Percentiles rank a stretch among this genome's conserved stretches.
Conservation (phyloP, 2,797 vertebrate genomes). For the Etheostoma perlongum region DNA sequence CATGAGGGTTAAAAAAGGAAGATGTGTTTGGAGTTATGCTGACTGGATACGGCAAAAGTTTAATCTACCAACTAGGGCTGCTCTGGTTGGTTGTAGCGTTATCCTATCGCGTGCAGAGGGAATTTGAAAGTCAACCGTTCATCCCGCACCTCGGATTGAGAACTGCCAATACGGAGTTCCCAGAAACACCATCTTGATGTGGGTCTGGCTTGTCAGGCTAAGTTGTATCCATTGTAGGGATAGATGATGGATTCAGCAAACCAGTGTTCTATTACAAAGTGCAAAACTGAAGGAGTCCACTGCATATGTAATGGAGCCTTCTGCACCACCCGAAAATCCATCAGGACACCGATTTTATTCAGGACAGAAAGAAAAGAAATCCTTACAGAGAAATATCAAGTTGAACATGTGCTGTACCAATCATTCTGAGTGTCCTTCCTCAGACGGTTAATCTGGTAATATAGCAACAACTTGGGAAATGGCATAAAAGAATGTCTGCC, state of each 20-base stretch:
- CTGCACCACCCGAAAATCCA: constrained; percentile 25
- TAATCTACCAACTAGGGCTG: no score
- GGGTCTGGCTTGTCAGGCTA: no score
- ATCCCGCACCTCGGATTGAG: no score
- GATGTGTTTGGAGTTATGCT: no score
- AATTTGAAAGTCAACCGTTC: no score
- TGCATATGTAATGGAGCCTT: constrained; percentile 12
- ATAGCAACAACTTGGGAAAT: constrained; percentile 35
- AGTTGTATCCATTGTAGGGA: background rate
- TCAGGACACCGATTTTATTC: constrained; percentile 20
- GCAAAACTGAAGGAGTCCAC: constrained; percentile 18
- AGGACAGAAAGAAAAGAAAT: constrained; percentile 10
- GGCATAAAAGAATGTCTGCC: constrained; percentile 17
- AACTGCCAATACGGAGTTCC: no score
- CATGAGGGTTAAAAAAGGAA: no score
- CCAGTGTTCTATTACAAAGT: constrained; percentile 25
- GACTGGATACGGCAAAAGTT: no score
- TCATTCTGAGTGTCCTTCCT: constrained; percentile 14
- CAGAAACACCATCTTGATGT: no score
- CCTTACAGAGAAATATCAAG: background rate
- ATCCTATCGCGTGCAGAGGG: no score
- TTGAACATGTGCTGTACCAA: background rate
- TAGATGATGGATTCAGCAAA: constrained; percentile 20
- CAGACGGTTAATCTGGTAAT: constrained; percentile 50
- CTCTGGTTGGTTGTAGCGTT: no score